Evolutionary conservation across 2,888 invertebrate species (phyloP), one percentile per base, ranked within the genome.

Genomic region (Tholera decimalis): DNA sequence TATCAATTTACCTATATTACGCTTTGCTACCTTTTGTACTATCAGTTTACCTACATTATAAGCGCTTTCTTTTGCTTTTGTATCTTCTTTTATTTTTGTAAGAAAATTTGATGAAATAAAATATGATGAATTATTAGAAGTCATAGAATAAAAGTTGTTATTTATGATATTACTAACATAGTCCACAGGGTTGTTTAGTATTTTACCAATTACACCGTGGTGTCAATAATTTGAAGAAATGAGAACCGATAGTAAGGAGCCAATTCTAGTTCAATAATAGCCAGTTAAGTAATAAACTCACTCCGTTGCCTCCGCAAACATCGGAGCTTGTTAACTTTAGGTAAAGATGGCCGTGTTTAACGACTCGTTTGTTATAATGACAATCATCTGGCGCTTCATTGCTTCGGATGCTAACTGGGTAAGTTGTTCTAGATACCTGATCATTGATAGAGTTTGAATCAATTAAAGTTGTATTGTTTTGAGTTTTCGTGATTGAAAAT

Each of bases 251-350:
- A 53, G 83, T 81, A 64, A 44, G 51, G 54, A 66, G 57, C 44
- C 71, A 74, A 80, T 81, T 72, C 73, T 56, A 54, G 63, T 28
- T 60, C 71, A 78, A 68, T 83, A 82, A 84, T 76, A 72, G 79
- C 50, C 73, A 81, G 77, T 82, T 82, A 80, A 75, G 79, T 75
- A 77, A 82, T 85, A 83, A 84, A 83, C 70, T 75, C 72, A 65
- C 63, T 68, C 67, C 58, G 59, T 55, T 76, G 64, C 75, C 61
- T 81, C 59, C 55, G 66, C 77, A 75, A 78, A 82, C 81, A 78
- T 74, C 33, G 22, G 15, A 43, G 64, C 76, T 77, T 79, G 79
- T 83, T 82, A 82, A 73, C 69, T 79, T 72, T 65, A 75, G 73
- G 47, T 69, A 65, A 71, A 77, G 70, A 74, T 71, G 66, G 68